These are phyloP conservation scores for Piaya cayana DNA, from an alignment of 2,113 vertebrate genomes.

Conservation along the genomic window DNA sequence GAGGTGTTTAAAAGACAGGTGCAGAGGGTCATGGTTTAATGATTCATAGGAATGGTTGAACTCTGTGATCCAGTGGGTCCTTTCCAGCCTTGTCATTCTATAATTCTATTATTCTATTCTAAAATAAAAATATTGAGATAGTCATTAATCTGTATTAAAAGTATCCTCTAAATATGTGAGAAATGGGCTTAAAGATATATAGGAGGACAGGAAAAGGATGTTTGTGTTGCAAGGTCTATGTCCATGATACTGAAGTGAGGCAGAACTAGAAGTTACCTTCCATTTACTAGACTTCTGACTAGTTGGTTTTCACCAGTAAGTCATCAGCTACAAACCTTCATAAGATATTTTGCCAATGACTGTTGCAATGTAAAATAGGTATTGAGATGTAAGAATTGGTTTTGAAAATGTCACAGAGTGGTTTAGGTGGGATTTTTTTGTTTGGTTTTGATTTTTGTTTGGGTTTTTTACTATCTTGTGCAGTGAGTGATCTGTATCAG, in stretches of 20 bases:
- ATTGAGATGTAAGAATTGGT: not conserved
- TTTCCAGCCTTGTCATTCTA: too few species aligned
- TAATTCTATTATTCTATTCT: too few species aligned
- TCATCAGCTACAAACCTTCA: not conserved
- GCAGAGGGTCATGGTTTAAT: too few species aligned
- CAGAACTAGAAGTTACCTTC: not conserved
- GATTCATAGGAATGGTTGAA: too few species aligned
- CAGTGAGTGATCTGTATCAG: not conserved
- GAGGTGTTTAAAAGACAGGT: too few species aligned
- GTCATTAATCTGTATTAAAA: not conserved
- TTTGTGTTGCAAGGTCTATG: not conserved
- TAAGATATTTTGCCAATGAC: not conserved
- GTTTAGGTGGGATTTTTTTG: not conserved
- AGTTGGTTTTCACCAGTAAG: not conserved
- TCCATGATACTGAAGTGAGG: not conserved
- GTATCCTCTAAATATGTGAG: not conserved
- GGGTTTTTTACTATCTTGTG: not conserved
- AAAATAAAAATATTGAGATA: not conserved
- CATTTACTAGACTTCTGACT: not conserved
- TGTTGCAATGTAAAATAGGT: not conserved
- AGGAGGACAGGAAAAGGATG: not conserved
- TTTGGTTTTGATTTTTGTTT: not conserved
- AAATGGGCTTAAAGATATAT: not conserved
- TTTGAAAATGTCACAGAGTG: not conserved
- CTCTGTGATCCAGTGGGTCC: too few species aligned